Percentiles rank a stretch among this genome's conserved stretches.
These are phyloP conservation scores for Progne subis DNA, from an alignment of 2,113 vertebrate genomes.

Conservation along the genomic window DNA sequence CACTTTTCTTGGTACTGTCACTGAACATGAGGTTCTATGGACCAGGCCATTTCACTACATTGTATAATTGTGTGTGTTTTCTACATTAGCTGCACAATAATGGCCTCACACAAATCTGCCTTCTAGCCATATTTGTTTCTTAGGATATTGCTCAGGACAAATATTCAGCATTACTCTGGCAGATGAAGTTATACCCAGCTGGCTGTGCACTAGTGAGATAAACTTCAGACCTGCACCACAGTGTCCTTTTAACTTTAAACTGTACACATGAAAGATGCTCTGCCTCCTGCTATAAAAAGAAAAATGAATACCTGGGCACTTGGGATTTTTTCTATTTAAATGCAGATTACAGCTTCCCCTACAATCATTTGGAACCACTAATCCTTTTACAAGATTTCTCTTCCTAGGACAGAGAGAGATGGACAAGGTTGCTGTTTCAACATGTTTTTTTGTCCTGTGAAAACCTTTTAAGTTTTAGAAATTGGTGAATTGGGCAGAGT, in stretches of 20 bases:
- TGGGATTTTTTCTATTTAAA: conserved; percentile 23
- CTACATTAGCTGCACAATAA: neutral
- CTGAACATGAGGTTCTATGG: neutral
- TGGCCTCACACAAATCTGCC: neutral
- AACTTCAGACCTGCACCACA: neutral
- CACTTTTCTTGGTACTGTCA: neutral
- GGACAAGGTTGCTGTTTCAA: neutral
- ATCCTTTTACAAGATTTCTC: neutral
- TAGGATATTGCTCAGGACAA: neutral
- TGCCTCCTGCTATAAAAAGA: neutral
- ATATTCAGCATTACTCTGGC: neutral
- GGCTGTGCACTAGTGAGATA: neutral
- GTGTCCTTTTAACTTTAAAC: conserved; percentile 7
- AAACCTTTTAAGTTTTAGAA: neutral
- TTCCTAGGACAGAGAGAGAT: neutral
- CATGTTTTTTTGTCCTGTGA: neutral
- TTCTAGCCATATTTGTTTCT: neutral
- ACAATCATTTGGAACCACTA: neutral
- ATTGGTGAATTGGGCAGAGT: neutral
- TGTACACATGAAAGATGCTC: neutral
- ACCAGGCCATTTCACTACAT: neutral
- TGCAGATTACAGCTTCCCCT: neutral
- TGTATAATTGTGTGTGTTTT: neutral
- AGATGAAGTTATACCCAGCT: neutral
- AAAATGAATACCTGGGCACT: neutral